Base-by-base conservation (phyloP, 1,140 invertebrate genomes). In the Campoletis sonorensis region DNA sequence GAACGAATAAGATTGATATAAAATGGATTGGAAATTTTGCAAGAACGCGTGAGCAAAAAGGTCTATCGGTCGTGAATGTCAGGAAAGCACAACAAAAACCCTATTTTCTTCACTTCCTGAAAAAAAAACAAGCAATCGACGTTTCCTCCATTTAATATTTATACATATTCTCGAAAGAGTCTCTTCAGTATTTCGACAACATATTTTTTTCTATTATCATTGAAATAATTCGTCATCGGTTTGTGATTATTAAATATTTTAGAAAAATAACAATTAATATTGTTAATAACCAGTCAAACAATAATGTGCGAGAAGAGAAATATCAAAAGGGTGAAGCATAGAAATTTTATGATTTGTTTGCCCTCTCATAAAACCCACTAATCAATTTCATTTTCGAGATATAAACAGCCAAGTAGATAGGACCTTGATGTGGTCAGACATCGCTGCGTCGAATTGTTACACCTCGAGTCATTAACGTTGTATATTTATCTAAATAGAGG, bases 291-390 rank as follows among this genome's bases (percentile, higher is more conserved):
- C 4, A 23, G 4, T 64, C 21, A 10, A n/a, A 64, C 13, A 4
- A 23, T 21, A 64, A 64, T n/a, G 23, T 23, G 18, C 11, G 58
- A 64, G 18, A 10, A 33, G 18, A 64, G 3, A 45, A 45, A 45
- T 45, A 4, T 1, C 40, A 11, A 45, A 45, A 4, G 40, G 40
- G 40, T 45, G 8, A 45, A 13, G 13, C 5, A 45, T 45, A 13
- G 11, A 45, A 45, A 45, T 45, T 67, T 67, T 67, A 67, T 67
- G 61, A 67, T 67, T 3, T 67, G 23, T 67, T 67, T 67, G 4
- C 23, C 61, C 10, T 30, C 26, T 8, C 61, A 67, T 67, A 67
- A 67, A 67, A 27, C 61, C 2, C 61, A 27, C 3, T 23, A 27
- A 67, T 67, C 61, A 67, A 67, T 67, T 67, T 58, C 54, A 58